Evolutionary conservation across 2,797 vertebrate species (phyloP).

Genomic region (Gephyroberyx darwinii): DNA sequence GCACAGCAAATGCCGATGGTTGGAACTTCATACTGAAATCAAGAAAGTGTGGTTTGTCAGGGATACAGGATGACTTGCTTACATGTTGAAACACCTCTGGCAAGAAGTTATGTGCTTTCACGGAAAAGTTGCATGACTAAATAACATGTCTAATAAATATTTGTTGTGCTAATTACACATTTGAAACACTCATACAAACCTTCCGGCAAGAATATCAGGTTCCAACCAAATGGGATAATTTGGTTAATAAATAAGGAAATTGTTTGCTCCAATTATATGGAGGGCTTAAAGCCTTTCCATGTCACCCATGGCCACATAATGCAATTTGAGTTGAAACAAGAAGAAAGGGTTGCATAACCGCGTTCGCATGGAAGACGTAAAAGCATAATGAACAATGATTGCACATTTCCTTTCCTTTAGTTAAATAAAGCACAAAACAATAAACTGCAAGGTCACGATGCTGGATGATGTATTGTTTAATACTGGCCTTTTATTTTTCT

Average conservation of each 20-base stretch:
- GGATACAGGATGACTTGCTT: conserved; percentile 23
- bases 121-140: conserved; percentile 38
- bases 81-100: conserved; percentile 41
- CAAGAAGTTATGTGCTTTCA: conserved; percentile 32
- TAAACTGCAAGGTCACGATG: conserved; percentile 30
- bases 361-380: conserved; percentile 62
- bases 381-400: conserved; percentile 62
- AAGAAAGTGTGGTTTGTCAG: conserved; percentile 45
- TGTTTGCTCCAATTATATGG: conserved; percentile 50
- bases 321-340: conserved; percentile 46
- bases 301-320: conserved; percentile 46
- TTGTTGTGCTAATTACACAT: conserved; percentile 57
- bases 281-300: conserved; percentile 36
- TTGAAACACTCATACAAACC: conserved; percentile 37
- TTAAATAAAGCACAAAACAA: conserved; percentile 15
- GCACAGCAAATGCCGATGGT: conserved; percentile 17
- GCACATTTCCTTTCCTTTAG: conserved; percentile 60
- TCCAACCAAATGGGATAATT: conserved; percentile 45
- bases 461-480: conserved; percentile 34
- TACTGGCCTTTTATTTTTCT: conserved; percentile 24
- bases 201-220: conserved; percentile 51
- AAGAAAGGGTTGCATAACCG: conserved; percentile 56
- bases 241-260: conserved; percentile 58
- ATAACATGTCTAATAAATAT: conserved; percentile 50
- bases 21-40: conserved; percentile 35